phyloP scores from a whole-genome alignment of 2,113 vertebrate genomes.

The Ia io region DNA sequence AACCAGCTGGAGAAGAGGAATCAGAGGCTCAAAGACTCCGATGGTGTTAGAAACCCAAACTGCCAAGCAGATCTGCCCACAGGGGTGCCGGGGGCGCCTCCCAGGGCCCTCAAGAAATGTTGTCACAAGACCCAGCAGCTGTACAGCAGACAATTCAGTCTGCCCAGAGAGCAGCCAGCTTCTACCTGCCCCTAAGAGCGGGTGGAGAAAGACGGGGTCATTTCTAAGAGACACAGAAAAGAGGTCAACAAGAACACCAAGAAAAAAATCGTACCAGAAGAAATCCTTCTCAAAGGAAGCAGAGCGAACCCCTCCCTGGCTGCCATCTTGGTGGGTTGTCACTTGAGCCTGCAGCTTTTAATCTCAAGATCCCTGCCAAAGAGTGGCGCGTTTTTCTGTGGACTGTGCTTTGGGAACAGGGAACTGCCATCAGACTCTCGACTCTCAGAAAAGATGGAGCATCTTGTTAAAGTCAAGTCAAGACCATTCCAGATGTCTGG shows the following conservation, averaged over 20 bases:
- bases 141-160: rapidly evolving
- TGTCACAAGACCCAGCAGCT: rapidly evolving
- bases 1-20: background rate
- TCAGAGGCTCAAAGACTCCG: background rate
- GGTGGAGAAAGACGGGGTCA: background rate
- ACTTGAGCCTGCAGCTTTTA: background rate
- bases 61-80: rapidly evolving
- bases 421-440: background rate
- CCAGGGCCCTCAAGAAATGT: background rate
- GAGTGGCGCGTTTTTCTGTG: rapidly evolving
- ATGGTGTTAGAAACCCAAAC: background rate
- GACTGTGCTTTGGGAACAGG: background rate
- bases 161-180: background rate
- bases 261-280: background rate
- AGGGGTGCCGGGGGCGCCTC: background rate
- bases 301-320: rapidly evolving
- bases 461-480: slow-evolving; percentile 62
- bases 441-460: background rate
- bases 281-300: background rate
- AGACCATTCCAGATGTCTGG: slow-evolving; percentile 58
- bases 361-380: background rate
- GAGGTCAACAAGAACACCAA: background rate
- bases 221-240: background rate
- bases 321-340: background rate
- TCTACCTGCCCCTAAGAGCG: background rate